phyloP scores from a whole-genome alignment of 2,888 invertebrate genomes.

The Sympetrum striolatum region DNA sequence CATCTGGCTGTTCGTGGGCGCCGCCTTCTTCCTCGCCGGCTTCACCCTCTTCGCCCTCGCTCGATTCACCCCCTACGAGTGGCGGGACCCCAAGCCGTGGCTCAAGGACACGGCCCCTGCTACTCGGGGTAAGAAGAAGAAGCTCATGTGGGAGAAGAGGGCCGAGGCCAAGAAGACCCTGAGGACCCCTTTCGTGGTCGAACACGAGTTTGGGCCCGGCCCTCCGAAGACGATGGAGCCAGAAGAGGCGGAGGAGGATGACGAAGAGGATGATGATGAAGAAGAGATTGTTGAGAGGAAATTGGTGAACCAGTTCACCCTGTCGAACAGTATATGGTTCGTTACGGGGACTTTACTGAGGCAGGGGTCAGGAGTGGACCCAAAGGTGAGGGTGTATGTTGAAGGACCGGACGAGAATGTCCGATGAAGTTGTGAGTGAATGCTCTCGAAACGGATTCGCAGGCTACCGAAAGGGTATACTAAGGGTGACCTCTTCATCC shows the following conservation, averaged over 20 bases:
- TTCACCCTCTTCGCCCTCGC: slow-evolving; percentile 68
- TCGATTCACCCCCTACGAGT: slow-evolving; percentile 69
- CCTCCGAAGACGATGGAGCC: not conserved
- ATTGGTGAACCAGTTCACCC: slow-evolving; percentile 67
- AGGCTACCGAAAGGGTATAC: not conserved
- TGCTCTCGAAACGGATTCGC: not conserved
- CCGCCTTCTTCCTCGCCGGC: slow-evolving; percentile 68
- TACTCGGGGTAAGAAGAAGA: not conserved
- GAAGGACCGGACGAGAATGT: too few relatives aligned
- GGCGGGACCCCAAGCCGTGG: slow-evolving; percentile 65
- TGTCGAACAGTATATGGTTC: slow-evolving; percentile 73
- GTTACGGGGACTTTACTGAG: slow-evolving; percentile 71
- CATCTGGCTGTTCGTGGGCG: slow-evolving; percentile 70
- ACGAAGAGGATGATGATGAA: not conserved
- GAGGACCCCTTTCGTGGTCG: slow-evolving; percentile 32
- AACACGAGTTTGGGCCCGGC: not conserved
- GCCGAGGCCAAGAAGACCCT: not conserved
- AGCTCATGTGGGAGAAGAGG: slow-evolving; percentile 4
- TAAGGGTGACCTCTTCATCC: not conserved
- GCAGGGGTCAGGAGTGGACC: slow-evolving; percentile 67
- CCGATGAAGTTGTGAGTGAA: not conserved
- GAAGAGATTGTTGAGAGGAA: slow-evolving; percentile 51
- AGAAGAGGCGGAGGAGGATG: not conserved
- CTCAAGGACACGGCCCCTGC: slow-evolving; percentile 53
- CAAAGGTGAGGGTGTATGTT: slow-evolving; percentile 59